Evolutionary conservation across 2,888 invertebrate genomes (phyloP).

Genomic region (Dolichomitus sp.): DNA sequence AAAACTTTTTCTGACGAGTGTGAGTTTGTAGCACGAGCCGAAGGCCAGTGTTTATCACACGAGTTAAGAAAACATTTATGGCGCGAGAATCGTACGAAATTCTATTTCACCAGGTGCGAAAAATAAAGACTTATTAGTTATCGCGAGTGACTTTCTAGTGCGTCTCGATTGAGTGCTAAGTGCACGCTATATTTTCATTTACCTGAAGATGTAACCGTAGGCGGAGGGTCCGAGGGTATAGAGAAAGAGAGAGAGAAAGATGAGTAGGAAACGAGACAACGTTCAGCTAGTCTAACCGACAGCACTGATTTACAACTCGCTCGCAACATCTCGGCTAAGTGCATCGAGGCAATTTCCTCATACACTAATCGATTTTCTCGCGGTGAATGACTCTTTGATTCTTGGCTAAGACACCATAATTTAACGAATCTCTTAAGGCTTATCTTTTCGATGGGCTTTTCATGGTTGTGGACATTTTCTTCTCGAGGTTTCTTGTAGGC

Average conservation of each 20-base stretch:
- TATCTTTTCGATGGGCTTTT: neutral
- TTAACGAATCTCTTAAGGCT: neutral
- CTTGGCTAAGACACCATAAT: neutral
- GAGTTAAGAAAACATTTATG: too few relatives aligned
- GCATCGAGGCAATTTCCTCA: slow-evolving; percentile 34
- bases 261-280: neutral
- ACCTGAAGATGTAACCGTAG: neutral
- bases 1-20: too few relatives aligned
- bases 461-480: neutral
- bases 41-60: too few relatives aligned
- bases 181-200: slow-evolving; percentile 20
- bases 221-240: neutral
- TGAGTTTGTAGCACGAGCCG: too few relatives aligned
- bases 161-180: neutral
- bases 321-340: slow-evolving; percentile 28
- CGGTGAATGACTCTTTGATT: neutral
- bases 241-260: neutral
- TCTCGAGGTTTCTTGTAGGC: too few relatives aligned
- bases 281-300: neutral
- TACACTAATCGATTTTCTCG: slow-evolving; percentile 38
- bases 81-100: too few relatives aligned
- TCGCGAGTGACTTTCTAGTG: slow-evolving; percentile 23
- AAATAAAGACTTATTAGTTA: slow-evolving; percentile 4
- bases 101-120: neutral
- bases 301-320: slow-evolving; percentile 43